phyloP scores from a whole-genome alignment of 1,140 invertebrate genomes.

The Drosophila biarmipes region DNA sequence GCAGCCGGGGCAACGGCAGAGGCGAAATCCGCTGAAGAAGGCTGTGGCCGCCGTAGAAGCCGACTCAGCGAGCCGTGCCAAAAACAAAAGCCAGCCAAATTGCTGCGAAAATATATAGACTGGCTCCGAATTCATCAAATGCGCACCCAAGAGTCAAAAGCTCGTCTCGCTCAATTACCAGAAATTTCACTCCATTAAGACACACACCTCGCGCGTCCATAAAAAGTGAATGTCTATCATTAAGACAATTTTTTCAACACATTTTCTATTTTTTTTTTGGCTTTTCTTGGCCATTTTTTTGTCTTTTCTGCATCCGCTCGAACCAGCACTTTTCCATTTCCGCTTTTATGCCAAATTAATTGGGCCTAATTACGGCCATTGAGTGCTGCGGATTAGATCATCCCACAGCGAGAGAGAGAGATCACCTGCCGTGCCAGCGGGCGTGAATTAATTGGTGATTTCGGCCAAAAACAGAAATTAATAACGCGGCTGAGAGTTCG shows the following conservation, averaged over 20 bases:
- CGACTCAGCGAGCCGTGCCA: slow-evolving; percentile 34
- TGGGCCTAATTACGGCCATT: slow-evolving; percentile 68
- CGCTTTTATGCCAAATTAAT: slow-evolving; percentile 78
- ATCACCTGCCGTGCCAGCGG: slow-evolving; percentile 53
- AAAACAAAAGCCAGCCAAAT: slow-evolving; percentile 45
- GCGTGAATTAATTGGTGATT: slow-evolving; percentile 47
- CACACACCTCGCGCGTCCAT: slow-evolving; percentile 71
- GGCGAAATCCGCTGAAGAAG: slow-evolving; percentile 39
- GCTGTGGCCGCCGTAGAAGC: slow-evolving; percentile 26
- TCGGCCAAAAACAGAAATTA: slow-evolving; percentile 45
- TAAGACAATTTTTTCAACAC: slow-evolving; percentile 54
- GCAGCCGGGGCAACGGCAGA: slow-evolving; percentile 20
- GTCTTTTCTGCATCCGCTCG: slow-evolving; percentile 22
- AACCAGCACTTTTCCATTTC: slow-evolving; percentile 67
- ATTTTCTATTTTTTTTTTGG: slow-evolving; percentile 13
- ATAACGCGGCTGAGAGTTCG: slow-evolving; percentile 31
- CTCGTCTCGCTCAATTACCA: slow-evolving; percentile 76
- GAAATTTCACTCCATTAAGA: slow-evolving; percentile 80
- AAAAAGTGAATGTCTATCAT: slow-evolving; percentile 83
- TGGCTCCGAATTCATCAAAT: slow-evolving; percentile 75
- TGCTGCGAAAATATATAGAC: slow-evolving; percentile 47
- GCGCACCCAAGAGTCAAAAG: slow-evolving; percentile 64
- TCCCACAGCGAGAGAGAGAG: slow-evolving; percentile 13
- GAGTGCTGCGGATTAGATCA: slow-evolving; percentile 43
- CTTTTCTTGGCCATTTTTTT: slow-evolving; percentile 24